Evolutionary conservation across 2,888 invertebrate genomes (phyloP), one percentile per base, ranked within the genome.

Genomic region (Eupithecia insigniata): DNA sequence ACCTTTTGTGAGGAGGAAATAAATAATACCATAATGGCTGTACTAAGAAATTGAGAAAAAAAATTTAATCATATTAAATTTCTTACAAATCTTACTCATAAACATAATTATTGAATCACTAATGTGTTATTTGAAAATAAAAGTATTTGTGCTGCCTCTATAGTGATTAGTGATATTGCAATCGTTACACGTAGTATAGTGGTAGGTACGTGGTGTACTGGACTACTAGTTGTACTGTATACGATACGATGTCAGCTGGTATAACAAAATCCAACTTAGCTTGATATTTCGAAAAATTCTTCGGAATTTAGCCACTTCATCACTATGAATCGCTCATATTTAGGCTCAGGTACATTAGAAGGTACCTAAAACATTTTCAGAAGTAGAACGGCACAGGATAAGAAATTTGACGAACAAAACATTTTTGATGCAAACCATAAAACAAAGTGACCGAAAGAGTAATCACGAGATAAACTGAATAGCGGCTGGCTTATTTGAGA

Each of bases 381-480:
- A 18, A 7, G n/a, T 46, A n/a, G 18, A 4, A 18, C 43, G 43
- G 6, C 18, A 43, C 18, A 18, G 43, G 18, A 43, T n/a, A n/a
- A n/a, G n/a, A n/a, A n/a, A n/a, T n/a, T n/a, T n/a, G n/a, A n/a
- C n/a, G n/a, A 22, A 51, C 18, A 16, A 26, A 60, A 60, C 16
- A 18, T 16, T 28, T 58, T 60, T 60, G 58, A 60, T 30, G 58
- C 58, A 60, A 18, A 30, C 18, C 1, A 30, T 60, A 60, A 34
- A n/a, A 32, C 51, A 51, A 46, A 12, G 26, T 55, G 55, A 55
- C 55, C 22, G 55, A 55, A 55, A 22, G 55, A 55, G 4, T 55
- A 55, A 55, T 14, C 55, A 5, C 55, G 55, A 39, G 64, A 64
- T 64, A 26, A 36, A 64, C 64, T 34, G 22, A n/a, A 64, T 60